Percentiles rank a stretch among this genome's conserved stretches.
Conservation (phyloP, 1,140 invertebrate genomes). For the Cheumatopsyche charites region DNA sequence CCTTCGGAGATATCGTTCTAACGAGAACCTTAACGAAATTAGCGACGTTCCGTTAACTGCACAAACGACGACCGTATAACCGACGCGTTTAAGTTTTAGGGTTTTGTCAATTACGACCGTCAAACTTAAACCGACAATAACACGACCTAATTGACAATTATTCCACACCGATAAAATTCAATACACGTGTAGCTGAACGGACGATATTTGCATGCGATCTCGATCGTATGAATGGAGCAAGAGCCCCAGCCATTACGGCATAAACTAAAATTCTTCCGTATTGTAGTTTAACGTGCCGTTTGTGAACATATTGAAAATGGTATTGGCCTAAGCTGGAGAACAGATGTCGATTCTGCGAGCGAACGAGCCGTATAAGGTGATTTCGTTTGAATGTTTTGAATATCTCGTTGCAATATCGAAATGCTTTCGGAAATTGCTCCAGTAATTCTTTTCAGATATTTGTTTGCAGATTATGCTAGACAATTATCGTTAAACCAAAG, state of each 20-base stretch:
- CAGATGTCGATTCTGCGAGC: conserved; percentile 27
- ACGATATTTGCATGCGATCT: not conserved
- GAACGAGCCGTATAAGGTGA: conserved; percentile 13
- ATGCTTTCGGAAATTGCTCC: no score
- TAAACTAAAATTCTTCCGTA: conserved; percentile 37
- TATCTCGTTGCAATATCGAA: not conserved
- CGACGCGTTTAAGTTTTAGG: not conserved
- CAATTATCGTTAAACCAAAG: no score
- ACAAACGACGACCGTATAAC: not conserved
- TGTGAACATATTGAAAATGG: conserved; percentile 34
- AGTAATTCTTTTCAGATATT: not conserved
- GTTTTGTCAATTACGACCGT: not conserved
- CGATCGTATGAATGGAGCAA: not conserved
- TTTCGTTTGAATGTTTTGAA: conserved; percentile 18
- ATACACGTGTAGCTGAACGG: not conserved
- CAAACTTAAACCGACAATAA: no score
- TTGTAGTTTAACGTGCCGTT: conserved; percentile 30
- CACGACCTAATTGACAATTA: not conserved
- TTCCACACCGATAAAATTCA: conserved; percentile 3
- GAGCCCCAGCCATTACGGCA: conserved; percentile 25
- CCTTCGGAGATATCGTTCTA: not conserved
- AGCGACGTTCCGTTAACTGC: conserved; percentile 19
- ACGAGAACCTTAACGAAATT: not conserved
- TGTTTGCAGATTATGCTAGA: no score
- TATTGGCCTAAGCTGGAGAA: conserved; percentile 24